Percentiles rank a stretch among this genome's conserved stretches.
Conservation (phyloP, 2,113 vertebrate genomes). For the Apaloderma vittatum region DNA sequence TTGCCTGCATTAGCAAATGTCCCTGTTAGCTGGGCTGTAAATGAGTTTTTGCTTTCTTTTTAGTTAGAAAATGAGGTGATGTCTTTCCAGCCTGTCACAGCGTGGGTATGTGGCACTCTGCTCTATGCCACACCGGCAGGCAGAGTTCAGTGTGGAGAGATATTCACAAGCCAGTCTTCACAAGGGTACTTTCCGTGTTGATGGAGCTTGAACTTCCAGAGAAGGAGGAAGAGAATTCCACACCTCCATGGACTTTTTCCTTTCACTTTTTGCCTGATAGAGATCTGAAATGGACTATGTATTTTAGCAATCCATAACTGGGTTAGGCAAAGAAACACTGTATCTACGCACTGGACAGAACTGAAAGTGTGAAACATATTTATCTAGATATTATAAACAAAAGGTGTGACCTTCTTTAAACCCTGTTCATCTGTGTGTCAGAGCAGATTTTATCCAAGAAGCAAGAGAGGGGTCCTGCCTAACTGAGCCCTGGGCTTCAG, state of each 20-base stretch:
- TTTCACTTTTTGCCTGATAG: not conserved
- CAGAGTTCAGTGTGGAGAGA: not conserved
- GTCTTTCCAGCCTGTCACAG: not conserved
- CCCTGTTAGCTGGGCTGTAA: not conserved
- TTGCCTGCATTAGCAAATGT: not conserved
- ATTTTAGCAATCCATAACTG: not conserved
- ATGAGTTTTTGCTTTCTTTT: not conserved
- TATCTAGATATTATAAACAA: not conserved
- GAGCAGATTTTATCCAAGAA: not conserved
- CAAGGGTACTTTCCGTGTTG: fast-evolving
- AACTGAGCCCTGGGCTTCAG: not conserved
- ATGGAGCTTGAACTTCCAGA: not conserved
- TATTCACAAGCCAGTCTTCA: not conserved
- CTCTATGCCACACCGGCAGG: not conserved
- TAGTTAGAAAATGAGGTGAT: not conserved
- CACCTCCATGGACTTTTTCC: not conserved
- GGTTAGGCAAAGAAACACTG: not conserved
- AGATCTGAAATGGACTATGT: not conserved
- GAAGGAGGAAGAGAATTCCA: not conserved
- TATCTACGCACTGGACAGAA: not conserved
- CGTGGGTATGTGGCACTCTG: not conserved
- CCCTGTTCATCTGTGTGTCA: not conserved
- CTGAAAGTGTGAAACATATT: not conserved
- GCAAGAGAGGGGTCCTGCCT: not conserved
- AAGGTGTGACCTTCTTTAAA: not conserved